These are phyloP conservation scores for Piaya cayana DNA, from an alignment of 2,113 vertebrate species.

Conservation along the genomic window DNA sequence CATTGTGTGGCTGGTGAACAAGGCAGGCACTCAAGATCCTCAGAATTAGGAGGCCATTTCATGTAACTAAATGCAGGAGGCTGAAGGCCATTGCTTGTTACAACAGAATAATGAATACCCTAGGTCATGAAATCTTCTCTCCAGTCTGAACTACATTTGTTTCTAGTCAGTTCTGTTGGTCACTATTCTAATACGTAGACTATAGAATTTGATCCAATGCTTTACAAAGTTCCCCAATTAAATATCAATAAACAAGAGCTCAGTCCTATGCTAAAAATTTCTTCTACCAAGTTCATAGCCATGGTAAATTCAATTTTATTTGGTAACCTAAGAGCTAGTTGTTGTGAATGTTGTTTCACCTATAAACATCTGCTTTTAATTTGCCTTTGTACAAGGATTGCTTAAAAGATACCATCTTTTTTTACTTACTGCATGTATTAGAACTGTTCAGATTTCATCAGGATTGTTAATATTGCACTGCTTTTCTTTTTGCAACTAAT, in stretches of 20 bases:
- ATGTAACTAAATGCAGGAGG: not conserved
- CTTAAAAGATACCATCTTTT: constrained; percentile 34
- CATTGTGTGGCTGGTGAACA: not conserved
- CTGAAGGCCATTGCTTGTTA: not conserved
- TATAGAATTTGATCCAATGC: not conserved
- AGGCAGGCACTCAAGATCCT: not conserved
- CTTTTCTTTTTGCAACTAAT: not conserved
- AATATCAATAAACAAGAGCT: constrained; percentile 41
- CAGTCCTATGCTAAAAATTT: not conserved
- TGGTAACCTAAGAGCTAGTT: constrained; percentile 48
- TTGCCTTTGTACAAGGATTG: not conserved
- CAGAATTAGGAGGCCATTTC: not conserved
- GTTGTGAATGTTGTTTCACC: constrained; percentile 15
- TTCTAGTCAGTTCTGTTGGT: not conserved
- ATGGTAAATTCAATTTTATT: constrained; percentile 58
- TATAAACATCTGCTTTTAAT: constrained; percentile 62
- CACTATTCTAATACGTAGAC: not conserved
- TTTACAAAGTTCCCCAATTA: constrained; percentile 27
- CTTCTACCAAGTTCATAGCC: constrained; percentile 15
- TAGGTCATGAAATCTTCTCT: not conserved
- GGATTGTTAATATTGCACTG: not conserved
- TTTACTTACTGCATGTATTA: not conserved
- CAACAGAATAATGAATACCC: not conserved
- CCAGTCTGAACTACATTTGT: not conserved
- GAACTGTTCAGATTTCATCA: constrained; percentile 20